These are phyloP conservation scores for Tetraneura akinire DNA, from an alignment of 1,140 invertebrate genomes.

Conservation along the genomic window DNA sequence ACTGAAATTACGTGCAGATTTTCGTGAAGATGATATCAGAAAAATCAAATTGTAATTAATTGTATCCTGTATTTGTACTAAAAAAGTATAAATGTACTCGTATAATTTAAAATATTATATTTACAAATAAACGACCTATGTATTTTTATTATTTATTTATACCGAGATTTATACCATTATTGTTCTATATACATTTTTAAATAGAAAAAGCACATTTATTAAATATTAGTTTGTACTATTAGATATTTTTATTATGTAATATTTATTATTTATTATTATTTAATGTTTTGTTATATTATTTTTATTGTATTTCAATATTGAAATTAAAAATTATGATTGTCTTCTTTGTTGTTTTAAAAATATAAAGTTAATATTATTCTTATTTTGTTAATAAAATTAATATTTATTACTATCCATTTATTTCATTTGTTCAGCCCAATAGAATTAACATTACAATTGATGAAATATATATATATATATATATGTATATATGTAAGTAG, in stretches of 20 bases:
- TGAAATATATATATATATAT: no score
- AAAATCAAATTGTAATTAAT: slow-evolving; percentile 52
- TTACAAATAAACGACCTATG: no score
- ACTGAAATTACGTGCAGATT: slow-evolving; percentile 65
- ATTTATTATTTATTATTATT: not conserved
- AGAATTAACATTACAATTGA: no score
- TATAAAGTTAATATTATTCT: not conserved
- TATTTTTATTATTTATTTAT: no score
- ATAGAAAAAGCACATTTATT: no score
- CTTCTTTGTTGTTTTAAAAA: slow-evolving; percentile 1
- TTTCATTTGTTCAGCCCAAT: no score
- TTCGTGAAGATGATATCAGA: slow-evolving; percentile 59
- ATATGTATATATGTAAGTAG: no score
- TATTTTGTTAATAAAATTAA: slow-evolving; percentile 3
- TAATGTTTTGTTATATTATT: not conserved
- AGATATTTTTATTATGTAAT: not conserved
- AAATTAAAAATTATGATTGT: not conserved
- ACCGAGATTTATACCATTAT: no score
- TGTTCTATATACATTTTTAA: no score
- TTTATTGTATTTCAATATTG: not conserved
- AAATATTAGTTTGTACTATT: no score
- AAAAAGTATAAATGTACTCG: no score
- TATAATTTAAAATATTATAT: no score
- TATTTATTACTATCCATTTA: slow-evolving; percentile 7
- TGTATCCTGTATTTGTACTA: not conserved